Base-by-base conservation (phyloP, 2,888 invertebrate genomes). In the Epirrhoe alternata region DNA sequence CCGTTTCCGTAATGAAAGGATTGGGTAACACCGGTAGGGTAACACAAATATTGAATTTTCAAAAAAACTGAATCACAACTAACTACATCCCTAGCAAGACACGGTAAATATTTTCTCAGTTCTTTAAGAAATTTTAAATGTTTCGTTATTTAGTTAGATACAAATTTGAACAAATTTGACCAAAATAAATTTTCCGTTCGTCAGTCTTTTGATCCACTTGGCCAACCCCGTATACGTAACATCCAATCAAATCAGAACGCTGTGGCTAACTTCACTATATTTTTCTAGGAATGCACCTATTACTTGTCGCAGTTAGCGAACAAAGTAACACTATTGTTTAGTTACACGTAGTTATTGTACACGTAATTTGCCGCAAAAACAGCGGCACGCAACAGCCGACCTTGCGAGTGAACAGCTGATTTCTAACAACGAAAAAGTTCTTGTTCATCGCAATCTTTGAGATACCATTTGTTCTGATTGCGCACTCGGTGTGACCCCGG, bases 321-420 rank as follows among this genome's bases (percentile, higher is more conserved):
- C 68, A 70, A 66, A 57, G 53, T 66, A 64, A 68, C 66, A 58
- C 57, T 64, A 47, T 65, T 62, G 53, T 71, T 67, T 70, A 69
- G 64, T 76, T 72, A 73, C 74, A 72, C 75, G 72, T 73, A 75
- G 76, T 81, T 73, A 77, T 79, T 68, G 59, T 60, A 71, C 70
- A 65, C 65, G 70, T 72, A 65, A 72, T 67, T 66, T 47, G 66
- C 59, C 69, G 74, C 75, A 78, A 77, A 79, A 77, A 78, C 69
- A 74, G 64, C 70, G 71, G 68, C 80, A 81, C 78, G 82, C 79
- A 77, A 81, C 69, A 53, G 16, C 49, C 69, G 79, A 78, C 79
- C 77, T 79, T 79, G 80, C 73, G 61, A 4, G 7, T 16, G 66
- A 78, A 79, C 86, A 84, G 84, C 83, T 86, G 86, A 85, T 86